These are phyloP conservation scores for Cephalophus harveyi DNA, from an alignment of 2,113 vertebrate species.

Conservation along the genomic window DNA sequence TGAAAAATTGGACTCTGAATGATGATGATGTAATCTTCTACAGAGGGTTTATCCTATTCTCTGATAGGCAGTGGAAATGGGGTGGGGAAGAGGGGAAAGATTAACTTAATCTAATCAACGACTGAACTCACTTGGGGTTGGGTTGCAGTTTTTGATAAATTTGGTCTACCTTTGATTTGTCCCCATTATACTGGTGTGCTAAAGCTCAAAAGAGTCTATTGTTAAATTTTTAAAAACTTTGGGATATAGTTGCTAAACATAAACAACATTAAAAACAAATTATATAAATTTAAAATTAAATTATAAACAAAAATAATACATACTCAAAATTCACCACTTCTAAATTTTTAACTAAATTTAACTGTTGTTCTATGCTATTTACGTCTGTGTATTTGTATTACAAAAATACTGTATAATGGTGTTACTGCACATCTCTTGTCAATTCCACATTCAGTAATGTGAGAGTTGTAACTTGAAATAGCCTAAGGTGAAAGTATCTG, in stretches of 20 bases:
- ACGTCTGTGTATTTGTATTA: background rate
- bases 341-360: background rate
- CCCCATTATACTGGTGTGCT: background rate
- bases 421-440: background rate
- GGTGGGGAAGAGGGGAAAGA: background rate
- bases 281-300: background rate
- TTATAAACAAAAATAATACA: background rate
- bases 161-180: background rate
- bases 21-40: constrained; percentile 15
- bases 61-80: background rate
- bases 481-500: background rate
- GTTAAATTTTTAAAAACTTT: background rate
- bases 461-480: background rate
- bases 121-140: background rate
- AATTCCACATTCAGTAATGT: background rate
- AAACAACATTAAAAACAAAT: constrained; percentile 25
- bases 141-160: background rate
- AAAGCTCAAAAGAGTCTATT: background rate
- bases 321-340: background rate
- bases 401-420: background rate
- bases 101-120: background rate
- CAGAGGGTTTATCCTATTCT: background rate
- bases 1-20: background rate
- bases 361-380: background rate
- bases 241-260: background rate